These are phyloP conservation scores for Eonycteris spelaea DNA, from an alignment of 2,113 vertebrate species.

Conservation along the genomic window DNA sequence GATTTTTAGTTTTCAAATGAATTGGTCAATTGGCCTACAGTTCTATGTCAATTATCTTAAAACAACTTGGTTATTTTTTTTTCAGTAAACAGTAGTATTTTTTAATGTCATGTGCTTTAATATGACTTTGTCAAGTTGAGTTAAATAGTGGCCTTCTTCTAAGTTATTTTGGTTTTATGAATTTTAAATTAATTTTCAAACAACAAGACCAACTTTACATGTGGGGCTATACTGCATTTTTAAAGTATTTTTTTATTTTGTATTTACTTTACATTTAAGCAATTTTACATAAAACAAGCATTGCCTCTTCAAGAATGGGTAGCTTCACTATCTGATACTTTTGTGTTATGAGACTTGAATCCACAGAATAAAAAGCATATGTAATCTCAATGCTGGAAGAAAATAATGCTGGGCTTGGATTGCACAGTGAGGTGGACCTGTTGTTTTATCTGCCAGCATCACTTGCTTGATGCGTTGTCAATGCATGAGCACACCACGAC, in stretches of 20 bases:
- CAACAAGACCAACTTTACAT: neutral
- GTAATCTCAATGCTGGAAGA: neutral
- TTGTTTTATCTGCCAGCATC: neutral
- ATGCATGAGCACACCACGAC: neutral
- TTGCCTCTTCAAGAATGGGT: neutral
- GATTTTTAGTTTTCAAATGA: neutral
- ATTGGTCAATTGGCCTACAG: neutral
- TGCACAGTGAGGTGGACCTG: neutral
- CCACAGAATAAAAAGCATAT: neutral
- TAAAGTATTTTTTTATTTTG: neutral
- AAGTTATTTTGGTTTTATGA: conserved; percentile 3
- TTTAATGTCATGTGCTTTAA: neutral
- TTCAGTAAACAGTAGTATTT: neutral
- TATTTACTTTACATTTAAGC: neutral
- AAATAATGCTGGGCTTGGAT: neutral
- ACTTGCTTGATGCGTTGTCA: neutral
- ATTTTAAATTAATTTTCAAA: neutral
- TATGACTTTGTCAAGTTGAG: neutral
- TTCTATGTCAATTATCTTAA: neutral
- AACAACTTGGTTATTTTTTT: neutral
- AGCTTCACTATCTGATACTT: neutral
- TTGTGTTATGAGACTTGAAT: neutral
- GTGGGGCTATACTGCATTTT: neutral
- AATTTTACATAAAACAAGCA: neutral
- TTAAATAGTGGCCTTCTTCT: neutral